A percentile compares a stretch with the other conserved stretches of the same genome.
Conservation (phyloP, 2,113 vertebrate species). For the Barbus barbus region DNA sequence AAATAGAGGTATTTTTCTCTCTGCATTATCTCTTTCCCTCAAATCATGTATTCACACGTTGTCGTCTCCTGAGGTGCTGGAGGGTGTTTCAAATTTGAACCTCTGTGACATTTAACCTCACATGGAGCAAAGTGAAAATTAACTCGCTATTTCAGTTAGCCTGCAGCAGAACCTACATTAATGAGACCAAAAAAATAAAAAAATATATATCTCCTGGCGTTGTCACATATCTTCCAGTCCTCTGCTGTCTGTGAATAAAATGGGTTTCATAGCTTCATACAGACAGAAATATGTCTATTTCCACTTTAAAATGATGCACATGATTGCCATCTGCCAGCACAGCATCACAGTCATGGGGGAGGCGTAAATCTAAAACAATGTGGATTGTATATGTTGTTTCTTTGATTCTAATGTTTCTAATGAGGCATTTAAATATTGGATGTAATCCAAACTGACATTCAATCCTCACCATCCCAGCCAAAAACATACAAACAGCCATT, state of each 20-base stretch:
- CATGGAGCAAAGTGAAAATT: background rate
- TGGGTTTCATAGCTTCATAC: background rate
- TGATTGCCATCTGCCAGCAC: conserved; percentile 31
- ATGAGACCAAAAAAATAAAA: background rate
- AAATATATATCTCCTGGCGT: background rate
- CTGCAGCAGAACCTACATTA: background rate
- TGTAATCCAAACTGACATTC: conserved; percentile 11
- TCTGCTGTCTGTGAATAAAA: background rate
- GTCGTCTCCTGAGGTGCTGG: background rate
- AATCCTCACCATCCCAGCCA: background rate
- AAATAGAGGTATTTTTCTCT: conserved; percentile 48
- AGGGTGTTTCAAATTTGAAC: conserved; percentile 25
- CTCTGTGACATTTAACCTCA: conserved; percentile 3
- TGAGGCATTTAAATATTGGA: conserved; percentile 23
- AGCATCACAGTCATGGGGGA: conserved; percentile 42
- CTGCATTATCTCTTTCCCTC: conserved; percentile 15
- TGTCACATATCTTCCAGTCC: background rate
- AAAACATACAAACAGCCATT: conserved; percentile 18
- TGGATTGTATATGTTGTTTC: conserved; percentile 14
- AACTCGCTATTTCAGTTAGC: background rate
- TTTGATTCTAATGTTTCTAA: conserved; percentile 20
- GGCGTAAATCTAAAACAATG: conserved; percentile 38
- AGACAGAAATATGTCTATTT: conserved; percentile 20
- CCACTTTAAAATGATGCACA: conserved; percentile 26
- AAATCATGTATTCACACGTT: conserved; percentile 18